Evolutionary conservation across 2,113 vertebrate species (phyloP).

Genomic region (Calidris pugnax): DNA sequence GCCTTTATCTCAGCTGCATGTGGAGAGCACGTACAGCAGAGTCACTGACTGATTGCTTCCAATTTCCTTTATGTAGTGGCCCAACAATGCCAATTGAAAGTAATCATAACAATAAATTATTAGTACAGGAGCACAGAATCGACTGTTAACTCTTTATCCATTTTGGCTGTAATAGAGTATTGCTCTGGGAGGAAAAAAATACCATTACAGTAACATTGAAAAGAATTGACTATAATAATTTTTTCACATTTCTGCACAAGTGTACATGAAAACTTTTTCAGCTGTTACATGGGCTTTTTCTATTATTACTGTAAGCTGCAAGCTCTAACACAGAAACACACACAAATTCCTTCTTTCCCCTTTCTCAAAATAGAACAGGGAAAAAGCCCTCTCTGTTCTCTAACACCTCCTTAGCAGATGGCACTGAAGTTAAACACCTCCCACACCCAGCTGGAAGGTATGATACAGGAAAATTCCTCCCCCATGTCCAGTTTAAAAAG

Average conservation of each 20-base stretch:
- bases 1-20: accelerated
- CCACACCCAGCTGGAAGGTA: constrained; percentile 21
- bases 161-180: neutral
- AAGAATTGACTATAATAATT: neutral
- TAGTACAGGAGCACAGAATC: neutral
- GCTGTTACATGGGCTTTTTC: neutral
- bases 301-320: neutral
- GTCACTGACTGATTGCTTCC: neutral
- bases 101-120: neutral
- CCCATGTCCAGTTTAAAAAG: neutral
- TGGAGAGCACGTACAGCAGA: neutral
- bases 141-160: neutral
- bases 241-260: neutral
- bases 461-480: neutral
- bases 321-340: neutral
- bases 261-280: neutral
- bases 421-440: neutral
- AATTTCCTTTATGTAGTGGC: neutral
- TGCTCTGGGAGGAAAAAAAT: neutral
- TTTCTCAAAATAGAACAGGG: constrained; percentile 1
- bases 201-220: neutral
- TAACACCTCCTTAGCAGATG: constrained; percentile 32
- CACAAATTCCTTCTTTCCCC: neutral
- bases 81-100: neutral
- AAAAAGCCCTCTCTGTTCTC: constrained; percentile 12